Percentiles rank a stretch among this genome's conserved stretches.
phyloP scores from a whole-genome alignment of 2,797 vertebrate genomes.

The Platalea minor region DNA sequence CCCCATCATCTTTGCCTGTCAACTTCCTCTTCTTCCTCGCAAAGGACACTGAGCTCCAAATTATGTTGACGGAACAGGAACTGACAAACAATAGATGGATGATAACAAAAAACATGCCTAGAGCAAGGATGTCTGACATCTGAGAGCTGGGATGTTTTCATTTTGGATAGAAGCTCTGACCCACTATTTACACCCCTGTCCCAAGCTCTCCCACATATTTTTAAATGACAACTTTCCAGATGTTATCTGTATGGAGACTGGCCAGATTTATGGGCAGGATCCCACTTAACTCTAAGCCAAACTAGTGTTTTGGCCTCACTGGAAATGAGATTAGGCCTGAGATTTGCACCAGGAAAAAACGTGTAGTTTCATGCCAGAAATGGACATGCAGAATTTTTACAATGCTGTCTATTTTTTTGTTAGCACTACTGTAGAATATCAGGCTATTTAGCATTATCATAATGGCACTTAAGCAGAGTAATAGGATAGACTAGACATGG shows the following conservation, averaged over 20 bases:
- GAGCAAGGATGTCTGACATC: slow-evolving; percentile 12
- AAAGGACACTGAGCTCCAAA: not conserved
- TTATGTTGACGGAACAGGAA: slow-evolving; percentile 10
- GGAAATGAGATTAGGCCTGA: slow-evolving; percentile 43
- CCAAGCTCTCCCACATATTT: slow-evolving; percentile 41
- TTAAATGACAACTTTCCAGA: slow-evolving; percentile 45
- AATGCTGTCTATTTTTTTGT: slow-evolving; percentile 3
- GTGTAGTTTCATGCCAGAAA: slow-evolving; percentile 1
- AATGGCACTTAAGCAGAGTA: not conserved
- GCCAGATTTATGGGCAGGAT: slow-evolving; percentile 43
- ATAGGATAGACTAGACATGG: not conserved
- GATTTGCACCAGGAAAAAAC: slow-evolving; percentile 4
- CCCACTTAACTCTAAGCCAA: not conserved
- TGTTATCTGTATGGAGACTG: slow-evolving; percentile 38
- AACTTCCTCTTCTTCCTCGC: not conserved
- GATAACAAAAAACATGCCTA: slow-evolving; percentile 47
- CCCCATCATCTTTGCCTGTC: not conserved
- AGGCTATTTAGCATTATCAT: not conserved
- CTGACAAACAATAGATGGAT: not conserved
- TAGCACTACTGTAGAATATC: slow-evolving; percentile 29
- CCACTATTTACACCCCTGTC: slow-evolving; percentile 35
- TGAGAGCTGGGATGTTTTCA: slow-evolving; percentile 20
- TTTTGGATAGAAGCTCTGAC: slow-evolving; percentile 30
- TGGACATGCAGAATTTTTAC: slow-evolving; percentile 6
- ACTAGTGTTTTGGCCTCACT: slow-evolving; percentile 35